Base-by-base conservation (phyloP, 1,140 invertebrate species). In the Nilaparvata lugens region DNA sequence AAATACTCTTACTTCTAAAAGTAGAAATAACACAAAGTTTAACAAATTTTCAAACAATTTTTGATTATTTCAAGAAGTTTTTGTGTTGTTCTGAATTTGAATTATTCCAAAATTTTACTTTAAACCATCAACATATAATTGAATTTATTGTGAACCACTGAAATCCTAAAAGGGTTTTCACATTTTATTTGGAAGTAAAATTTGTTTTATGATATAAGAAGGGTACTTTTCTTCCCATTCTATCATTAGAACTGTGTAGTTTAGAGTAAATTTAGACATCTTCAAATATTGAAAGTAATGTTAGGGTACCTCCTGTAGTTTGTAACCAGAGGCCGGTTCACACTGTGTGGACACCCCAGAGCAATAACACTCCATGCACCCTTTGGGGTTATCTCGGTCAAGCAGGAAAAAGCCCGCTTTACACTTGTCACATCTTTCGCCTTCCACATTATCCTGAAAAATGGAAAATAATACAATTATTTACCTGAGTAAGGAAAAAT, bases 341-440 rank as follows among this genome's bases (percentile, higher is more conserved):
- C 96, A 98, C 18, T 79, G 72, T 19, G 78, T 75, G 1, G 86
- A 86, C 4, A 93, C 79, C 25, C 91, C 93, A 21, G 94, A 97
- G 74, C 96, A 99, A 76, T 89, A 96, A 74, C 96, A 98, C 9
- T 82, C 73, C 0, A 83, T 75, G 71, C 97, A 99, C 2, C 96
- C 96, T 16, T 86, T 79, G 0, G 83, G 76, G 72, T 96, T 89
- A 0, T 82, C 77, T 18, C 72, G 75, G 25, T 83, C 81, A 56
- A 98, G 75, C 43, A 89, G 87, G 72, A 90, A 98, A 73, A 84
- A 88, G 1, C 95, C 95, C 0, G 80, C 67, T 57, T 87, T 87
- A 72, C 96, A 99, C 14, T 76, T 74, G 45, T 91, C 84, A 76
- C 94, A 95, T 6, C 82, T 79, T 62, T 81, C 78, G 0, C 93